These are phyloP conservation scores for Cryptosula pallasiana DNA, from an alignment of 2,888 invertebrate species.

Conservation along the genomic window DNA sequence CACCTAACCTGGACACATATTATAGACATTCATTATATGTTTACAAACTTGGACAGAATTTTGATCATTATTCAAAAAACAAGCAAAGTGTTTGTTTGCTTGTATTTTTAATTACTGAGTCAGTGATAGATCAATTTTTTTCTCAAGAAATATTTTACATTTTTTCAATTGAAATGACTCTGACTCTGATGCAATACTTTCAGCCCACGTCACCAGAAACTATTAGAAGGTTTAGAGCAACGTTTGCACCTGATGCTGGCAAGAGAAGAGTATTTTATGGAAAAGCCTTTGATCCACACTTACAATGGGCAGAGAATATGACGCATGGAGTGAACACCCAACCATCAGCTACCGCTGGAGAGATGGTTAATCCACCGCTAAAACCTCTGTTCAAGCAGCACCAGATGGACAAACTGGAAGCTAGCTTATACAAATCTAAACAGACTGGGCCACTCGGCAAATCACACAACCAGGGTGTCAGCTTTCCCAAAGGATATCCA, in stretches of 20 bases:
- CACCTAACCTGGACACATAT: too few species aligned
- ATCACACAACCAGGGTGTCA: constrained; percentile 39
- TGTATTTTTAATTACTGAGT: too few species aligned
- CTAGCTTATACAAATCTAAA: constrained; percentile 38
- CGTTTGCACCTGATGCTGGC: constrained; percentile 45
- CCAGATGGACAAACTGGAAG: constrained; percentile 40
- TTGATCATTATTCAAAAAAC: too few species aligned
- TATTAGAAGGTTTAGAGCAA: constrained; percentile 44
- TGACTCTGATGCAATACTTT: too few species aligned
- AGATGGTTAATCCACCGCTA: constrained; percentile 43
- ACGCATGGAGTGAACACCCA: constrained; percentile 45
- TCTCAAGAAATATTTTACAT: too few species aligned
- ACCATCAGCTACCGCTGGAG: constrained; percentile 38
- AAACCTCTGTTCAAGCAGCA: constrained; percentile 45
- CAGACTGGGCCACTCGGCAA: constrained; percentile 42
- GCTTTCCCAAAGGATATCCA: constrained; percentile 39
- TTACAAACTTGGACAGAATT: too few species aligned
- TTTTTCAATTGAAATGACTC: too few species aligned
- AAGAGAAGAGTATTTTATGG: constrained; percentile 48
- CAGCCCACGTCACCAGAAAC: constrained; percentile 46
- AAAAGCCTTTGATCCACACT: constrained; percentile 47
- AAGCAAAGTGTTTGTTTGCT: too few species aligned
- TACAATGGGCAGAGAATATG: constrained; percentile 46
- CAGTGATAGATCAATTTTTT: too few species aligned
- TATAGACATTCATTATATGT: too few species aligned